Evolutionary conservation across 2,888 invertebrate genomes (phyloP), one percentile per base, ranked within the genome.

Genomic region (Stenolophus ochropezus): DNA sequence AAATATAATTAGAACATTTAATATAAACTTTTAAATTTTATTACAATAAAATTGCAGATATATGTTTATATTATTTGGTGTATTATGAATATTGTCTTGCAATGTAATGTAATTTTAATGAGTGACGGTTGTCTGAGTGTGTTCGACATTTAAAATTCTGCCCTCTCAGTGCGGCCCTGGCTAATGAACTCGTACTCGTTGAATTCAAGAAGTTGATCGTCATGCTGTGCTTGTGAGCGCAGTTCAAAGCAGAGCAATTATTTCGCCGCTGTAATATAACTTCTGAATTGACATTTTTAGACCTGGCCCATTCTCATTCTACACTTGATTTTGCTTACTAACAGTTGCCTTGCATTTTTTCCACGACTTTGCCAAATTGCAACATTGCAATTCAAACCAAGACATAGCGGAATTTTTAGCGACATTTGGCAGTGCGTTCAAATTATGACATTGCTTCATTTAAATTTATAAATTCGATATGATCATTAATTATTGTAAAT

Each of bases 241-340:
- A 75, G 42, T 77, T 77, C 77, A 77, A 77, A 77, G 77, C 77
- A 42, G 42, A 21, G 42, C 42, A 77, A 77, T 77, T 77, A 77
- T 77, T 77, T 77, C 21, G 61, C 58, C 58, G 77, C 77, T 11
- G 49, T 23, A 73, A 73, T 49, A 73, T 23, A 49, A 73, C 73
- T 77, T 61, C 77, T 77, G 77, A 58, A 61, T 77, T 61, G 77
- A 77, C 61, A 77, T 77, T 77, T 58, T 77, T 77, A 77, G 51
- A 74, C 21, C 56, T 75, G 65, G 14, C 33, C 18, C 65, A 33
- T 33, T 69, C 27, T 33, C 18, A 56, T 56, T 51, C 18, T n/a
- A 61, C 56, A 11, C n/a, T 25, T 61, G 61, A 61, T 25, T 61
- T 11, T 27, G 61, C 27, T 23, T 27, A 56, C 14, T 25, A 61